A percentile compares a stretch with the other conserved stretches of the same genome.
phyloP scores from a whole-genome alignment of 1,140 invertebrate species.

The Trachymyrmex septentrionalis region DNA sequence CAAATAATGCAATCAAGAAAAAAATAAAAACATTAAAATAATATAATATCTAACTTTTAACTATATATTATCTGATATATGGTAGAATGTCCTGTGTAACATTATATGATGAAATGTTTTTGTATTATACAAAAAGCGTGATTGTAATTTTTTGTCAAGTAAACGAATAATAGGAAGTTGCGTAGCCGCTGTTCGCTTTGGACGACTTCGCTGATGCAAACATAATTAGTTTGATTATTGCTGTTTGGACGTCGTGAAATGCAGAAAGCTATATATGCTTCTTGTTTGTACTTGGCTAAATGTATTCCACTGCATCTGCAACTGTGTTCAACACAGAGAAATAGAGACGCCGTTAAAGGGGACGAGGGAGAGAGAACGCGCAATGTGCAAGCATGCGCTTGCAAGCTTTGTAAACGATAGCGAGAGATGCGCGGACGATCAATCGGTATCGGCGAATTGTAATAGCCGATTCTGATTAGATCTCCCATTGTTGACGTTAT shows the following conservation, averaged over 20 bases:
- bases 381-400: constrained; percentile 72
- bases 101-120: background rate
- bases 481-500: constrained; percentile 77
- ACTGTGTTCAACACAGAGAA: constrained; percentile 72
- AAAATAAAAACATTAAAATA: background rate
- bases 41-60: background rate
- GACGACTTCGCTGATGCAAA: constrained; percentile 45
- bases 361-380: constrained; percentile 32
- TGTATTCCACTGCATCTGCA: constrained; percentile 68
- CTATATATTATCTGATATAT: background rate
- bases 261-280: constrained; percentile 61
- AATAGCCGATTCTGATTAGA: constrained; percentile 78
- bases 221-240: constrained; percentile 65
- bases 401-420: constrained; percentile 78
- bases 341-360: constrained; percentile 60
- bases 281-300: constrained; percentile 70
- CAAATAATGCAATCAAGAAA: background rate
- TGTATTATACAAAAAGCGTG: background rate
- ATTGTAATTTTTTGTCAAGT: background rate
- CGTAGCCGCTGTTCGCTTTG: constrained; percentile 28
- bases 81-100: background rate
- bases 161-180: constrained; percentile 39
- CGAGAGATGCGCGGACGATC: constrained; percentile 67
- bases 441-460: constrained; percentile 76
- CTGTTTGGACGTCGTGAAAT: constrained; percentile 66